A percentile compares a stretch with the other conserved stretches of the same genome.
These are phyloP conservation scores for Lithophane leautieri DNA, from an alignment of 2,888 invertebrate genomes.

Conservation along the genomic window DNA sequence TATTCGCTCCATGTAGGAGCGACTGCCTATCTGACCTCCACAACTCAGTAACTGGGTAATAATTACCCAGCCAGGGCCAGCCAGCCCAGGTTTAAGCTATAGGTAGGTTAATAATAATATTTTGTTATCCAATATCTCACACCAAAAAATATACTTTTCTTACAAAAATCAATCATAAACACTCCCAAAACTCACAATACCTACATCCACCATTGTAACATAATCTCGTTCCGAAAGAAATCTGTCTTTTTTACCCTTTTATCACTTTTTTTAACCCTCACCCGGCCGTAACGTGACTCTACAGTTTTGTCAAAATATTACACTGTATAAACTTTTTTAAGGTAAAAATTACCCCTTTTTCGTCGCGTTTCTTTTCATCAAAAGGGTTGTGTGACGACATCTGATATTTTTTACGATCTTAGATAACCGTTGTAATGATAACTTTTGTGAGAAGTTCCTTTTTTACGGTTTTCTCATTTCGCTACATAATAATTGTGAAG, in stretches of 20 bases:
- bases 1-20: no score
- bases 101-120: not conserved
- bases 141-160: slow-evolving; percentile 13
- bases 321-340: slow-evolving; percentile 80
- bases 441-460: slow-evolving; percentile 62
- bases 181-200: slow-evolving; percentile 42
- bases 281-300: slow-evolving; percentile 83
- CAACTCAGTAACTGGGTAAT: no score
- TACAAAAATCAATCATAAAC: slow-evolving; percentile 43
- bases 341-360: slow-evolving; percentile 80
- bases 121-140: slow-evolving; percentile 13
- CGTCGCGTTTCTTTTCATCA: slow-evolving; percentile 62
- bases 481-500: slow-evolving; percentile 34
- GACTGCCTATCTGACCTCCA: no score
- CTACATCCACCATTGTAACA: slow-evolving; percentile 47
- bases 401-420: slow-evolving; percentile 81
- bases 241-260: slow-evolving; percentile 65
- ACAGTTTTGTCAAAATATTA: slow-evolving; percentile 90
- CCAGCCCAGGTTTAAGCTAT: no score
- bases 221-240: slow-evolving; percentile 67
- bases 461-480: slow-evolving; percentile 56
- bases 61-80: no score
- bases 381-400: slow-evolving; percentile 79
- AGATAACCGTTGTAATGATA: slow-evolving; percentile 81
- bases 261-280: slow-evolving; percentile 64